These are phyloP conservation scores for Podotricha telesiphe DNA, from an alignment of 2,888 invertebrate species.

Conservation along the genomic window DNA sequence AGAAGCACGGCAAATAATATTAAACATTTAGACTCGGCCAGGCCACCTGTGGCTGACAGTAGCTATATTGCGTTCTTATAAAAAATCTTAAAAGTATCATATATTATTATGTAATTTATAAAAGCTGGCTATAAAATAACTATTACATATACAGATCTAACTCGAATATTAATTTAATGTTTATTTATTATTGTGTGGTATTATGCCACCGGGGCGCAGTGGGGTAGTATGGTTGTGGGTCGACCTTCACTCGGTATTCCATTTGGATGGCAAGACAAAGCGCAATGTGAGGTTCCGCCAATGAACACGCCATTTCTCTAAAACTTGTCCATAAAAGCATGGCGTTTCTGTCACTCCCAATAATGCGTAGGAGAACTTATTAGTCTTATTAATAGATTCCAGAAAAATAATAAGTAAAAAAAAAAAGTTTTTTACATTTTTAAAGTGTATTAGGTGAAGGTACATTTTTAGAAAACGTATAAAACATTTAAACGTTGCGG, in stretches of 20 bases:
- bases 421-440: too few species aligned
- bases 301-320: background rate
- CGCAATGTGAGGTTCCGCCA: background rate
- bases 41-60: conserved; percentile 18
- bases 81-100: background rate
- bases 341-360: too few species aligned
- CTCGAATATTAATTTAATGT: background rate
- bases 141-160: background rate
- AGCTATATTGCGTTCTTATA: conserved; percentile 15
- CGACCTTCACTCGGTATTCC: too few species aligned
- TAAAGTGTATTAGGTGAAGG: too few species aligned
- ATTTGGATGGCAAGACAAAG: background rate
- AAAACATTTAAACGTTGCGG: too few species aligned
- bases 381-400: too few species aligned
- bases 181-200: too few species aligned
- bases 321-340: background rate
- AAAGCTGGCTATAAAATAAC: background rate
- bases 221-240: too few species aligned
- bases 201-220: too few species aligned
- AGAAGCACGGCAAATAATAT: background rate
- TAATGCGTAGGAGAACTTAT: too few species aligned
- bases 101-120: background rate
- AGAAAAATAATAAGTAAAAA: too few species aligned
- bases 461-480: too few species aligned
- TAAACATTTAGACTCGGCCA: background rate